Evolutionary conservation across 64 coral and sea anemone genomes (phyloP).

Genomic region (Montipora foliosa): DNA sequence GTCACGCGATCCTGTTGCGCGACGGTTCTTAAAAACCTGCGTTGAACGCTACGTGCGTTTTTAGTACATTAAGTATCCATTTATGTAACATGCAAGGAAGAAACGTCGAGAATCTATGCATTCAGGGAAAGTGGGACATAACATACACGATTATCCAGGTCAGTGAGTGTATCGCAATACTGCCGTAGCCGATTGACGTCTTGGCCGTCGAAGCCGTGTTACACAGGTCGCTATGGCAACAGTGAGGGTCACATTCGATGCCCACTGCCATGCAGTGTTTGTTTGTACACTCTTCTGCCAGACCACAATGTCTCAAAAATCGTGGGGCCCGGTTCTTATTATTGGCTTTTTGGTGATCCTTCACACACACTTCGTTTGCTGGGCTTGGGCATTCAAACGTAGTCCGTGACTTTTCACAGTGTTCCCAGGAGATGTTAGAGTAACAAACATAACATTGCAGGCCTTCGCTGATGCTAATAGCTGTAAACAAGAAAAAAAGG

Average conservation of each 20-base stretch:
- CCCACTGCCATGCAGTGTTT: background rate
- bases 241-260: background rate
- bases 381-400: fast-evolving
- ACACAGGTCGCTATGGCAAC: constrained; percentile 30
- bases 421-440: background rate
- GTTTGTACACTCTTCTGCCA: background rate
- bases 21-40: no score
- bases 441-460: background rate
- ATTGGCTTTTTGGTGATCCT: background rate
- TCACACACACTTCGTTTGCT: background rate
- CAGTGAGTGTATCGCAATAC: background rate
- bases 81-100: background rate
- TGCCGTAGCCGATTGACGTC: background rate
- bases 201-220: background rate
- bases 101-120: background rate
- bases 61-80: background rate
- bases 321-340: background rate
- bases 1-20: no score
- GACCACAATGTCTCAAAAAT: background rate
- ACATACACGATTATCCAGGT: background rate
- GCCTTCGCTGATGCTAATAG: background rate
- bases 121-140: background rate
- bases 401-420: background rate
- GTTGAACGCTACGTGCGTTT: no score
- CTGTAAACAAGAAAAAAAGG: background rate